Evolutionary conservation across 2,113 vertebrate genomes (phyloP).

Genomic region (Noturus placidus): DNA sequence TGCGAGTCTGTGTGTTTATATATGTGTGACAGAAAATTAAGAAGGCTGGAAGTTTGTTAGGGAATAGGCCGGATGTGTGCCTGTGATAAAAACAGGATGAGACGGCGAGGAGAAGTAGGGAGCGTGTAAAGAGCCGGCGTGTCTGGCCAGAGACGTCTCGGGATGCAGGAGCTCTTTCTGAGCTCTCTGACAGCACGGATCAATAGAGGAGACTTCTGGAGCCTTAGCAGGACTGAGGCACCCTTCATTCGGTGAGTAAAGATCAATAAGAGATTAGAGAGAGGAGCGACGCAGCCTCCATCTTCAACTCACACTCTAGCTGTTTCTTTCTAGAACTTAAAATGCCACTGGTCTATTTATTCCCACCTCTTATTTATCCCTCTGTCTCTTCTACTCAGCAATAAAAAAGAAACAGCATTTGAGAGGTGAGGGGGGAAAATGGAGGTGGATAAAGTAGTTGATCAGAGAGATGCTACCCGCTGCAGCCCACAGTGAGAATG

Average conservation of each 20-base stretch:
- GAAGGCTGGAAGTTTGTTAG: conserved; percentile 8
- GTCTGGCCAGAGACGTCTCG: conserved; percentile 33
- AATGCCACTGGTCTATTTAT: conserved; percentile 59
- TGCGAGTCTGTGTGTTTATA: neutral
- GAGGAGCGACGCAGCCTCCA: conserved; percentile 34
- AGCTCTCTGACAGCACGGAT: conserved; percentile 56
- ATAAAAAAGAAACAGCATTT: conserved; percentile 17
- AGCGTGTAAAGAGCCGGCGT: conserved; percentile 1
- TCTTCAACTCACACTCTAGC: conserved; percentile 41
- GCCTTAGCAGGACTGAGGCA: conserved; percentile 38
- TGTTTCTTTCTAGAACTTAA: conserved; percentile 53
- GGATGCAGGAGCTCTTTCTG: conserved; percentile 44
- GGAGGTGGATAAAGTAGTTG: conserved; percentile 9
- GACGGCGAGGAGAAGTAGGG: neutral
- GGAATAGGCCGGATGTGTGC: conserved; percentile 2
- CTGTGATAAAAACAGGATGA: neutral
- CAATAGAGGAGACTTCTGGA: conserved; percentile 54
- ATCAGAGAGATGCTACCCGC: conserved; percentile 36
- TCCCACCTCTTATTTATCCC: conserved; percentile 46
- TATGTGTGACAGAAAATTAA: conserved; percentile 20
- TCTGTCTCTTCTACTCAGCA: neutral
- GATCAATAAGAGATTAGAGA: conserved; percentile 64
- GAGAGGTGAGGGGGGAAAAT: conserved; percentile 6
- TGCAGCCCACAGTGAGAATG: neutral
- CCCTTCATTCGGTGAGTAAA: conserved; percentile 57